phyloP scores from a whole-genome alignment of 2,888 invertebrate genomes.

The Drosophila atripex region DNA sequence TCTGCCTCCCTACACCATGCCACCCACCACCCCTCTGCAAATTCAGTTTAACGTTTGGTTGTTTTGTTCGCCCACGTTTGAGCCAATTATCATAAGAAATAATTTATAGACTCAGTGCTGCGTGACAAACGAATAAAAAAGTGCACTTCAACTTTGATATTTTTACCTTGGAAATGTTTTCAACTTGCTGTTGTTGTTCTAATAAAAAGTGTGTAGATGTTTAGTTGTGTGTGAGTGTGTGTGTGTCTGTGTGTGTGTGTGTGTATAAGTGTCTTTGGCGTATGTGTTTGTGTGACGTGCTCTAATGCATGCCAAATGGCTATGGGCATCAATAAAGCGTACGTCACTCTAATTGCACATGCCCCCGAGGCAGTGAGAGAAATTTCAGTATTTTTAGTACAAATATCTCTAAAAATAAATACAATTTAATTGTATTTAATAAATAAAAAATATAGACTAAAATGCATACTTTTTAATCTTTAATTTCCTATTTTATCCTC shows the following conservation, averaged over 20 bases:
- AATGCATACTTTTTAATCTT: too few relatives aligned
- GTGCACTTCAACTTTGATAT: slow-evolving; percentile 76
- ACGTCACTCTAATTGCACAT: slow-evolving; percentile 74
- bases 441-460: too few relatives aligned
- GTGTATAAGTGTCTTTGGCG: slow-evolving; percentile 9
- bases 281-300: slow-evolving; percentile 29
- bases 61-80: slow-evolving; percentile 52
- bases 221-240: slow-evolving; percentile 18
- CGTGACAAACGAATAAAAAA: slow-evolving; percentile 50
- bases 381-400: neutral
- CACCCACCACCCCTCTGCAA: neutral
- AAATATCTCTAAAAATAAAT: neutral
- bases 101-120: slow-evolving; percentile 58
- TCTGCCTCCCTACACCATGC: neutral
- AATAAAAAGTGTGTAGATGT: slow-evolving; percentile 19
- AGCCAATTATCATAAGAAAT: slow-evolving; percentile 75
- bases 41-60: slow-evolving; percentile 6
- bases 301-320: slow-evolving; percentile 77
- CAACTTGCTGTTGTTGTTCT: neutral
- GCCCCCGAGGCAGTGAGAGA: slow-evolving; percentile 12
- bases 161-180: slow-evolving; percentile 65
- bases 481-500: neutral
- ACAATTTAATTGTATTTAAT: neutral
- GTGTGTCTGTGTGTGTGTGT: slow-evolving; percentile 8
- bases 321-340: slow-evolving; percentile 75